Evolutionary conservation across 1,140 invertebrate genomes (phyloP).

Genomic region (Hyles euphorbiae): DNA sequence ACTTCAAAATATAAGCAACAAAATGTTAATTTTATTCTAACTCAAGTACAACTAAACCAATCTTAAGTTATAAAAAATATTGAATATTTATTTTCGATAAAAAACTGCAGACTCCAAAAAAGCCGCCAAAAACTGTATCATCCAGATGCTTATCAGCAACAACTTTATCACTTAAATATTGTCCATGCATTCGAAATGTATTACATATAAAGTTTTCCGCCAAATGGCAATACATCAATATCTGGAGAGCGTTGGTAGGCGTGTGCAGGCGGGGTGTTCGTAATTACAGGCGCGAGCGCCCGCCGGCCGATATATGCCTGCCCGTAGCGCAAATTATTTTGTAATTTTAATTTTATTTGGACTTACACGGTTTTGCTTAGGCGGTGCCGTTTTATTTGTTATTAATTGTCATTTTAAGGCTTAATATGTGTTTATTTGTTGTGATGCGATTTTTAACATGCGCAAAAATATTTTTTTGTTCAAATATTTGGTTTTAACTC

Average conservation of each 20-base stretch:
- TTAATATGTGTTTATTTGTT: too few relatives aligned
- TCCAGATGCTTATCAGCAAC: not conserved
- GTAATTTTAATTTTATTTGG: constrained; percentile 67
- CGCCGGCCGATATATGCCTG: constrained; percentile 48
- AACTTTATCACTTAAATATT: constrained; percentile 4
- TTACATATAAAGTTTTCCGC: constrained; percentile 21
- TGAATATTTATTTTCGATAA: too few relatives aligned
- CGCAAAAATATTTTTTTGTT: too few relatives aligned
- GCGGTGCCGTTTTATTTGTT: constrained; percentile 16
- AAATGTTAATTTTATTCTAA: too few relatives aligned
- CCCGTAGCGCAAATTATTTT: constrained; percentile 56
- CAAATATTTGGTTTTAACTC: too few relatives aligned
- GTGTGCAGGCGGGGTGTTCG: constrained; percentile 37
- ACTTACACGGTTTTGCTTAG: constrained; percentile 35
- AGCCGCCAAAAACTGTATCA: too few relatives aligned
- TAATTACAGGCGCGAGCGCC: constrained; percentile 59
- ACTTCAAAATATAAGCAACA: too few relatives aligned
- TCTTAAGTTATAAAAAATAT: too few relatives aligned
- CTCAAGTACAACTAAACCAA: too few relatives aligned
- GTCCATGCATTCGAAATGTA: constrained; percentile 4
- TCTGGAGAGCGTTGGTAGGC: constrained; percentile 25
- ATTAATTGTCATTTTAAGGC: not conserved
- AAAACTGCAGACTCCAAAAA: too few relatives aligned
- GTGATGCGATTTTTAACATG: too few relatives aligned
- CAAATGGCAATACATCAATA: constrained; percentile 63